A percentile compares a stretch with the other conserved stretches of the same genome.
Conservation (phyloP, 2,113 vertebrate genomes). For the Notothenia rossii region DNA sequence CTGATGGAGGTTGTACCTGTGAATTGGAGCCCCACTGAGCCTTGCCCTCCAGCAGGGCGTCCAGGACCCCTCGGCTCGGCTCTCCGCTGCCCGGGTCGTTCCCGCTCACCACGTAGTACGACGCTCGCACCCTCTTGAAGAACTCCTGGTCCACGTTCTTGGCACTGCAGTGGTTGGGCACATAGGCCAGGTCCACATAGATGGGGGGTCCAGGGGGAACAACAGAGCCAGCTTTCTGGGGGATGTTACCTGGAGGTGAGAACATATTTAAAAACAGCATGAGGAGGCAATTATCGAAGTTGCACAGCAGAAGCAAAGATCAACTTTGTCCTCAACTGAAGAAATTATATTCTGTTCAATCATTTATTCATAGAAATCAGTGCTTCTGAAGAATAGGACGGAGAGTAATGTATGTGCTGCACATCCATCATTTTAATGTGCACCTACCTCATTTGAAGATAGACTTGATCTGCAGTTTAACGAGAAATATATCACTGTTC, state of each 20-base stretch:
- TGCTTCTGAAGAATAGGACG: not conserved
- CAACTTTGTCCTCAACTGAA: not conserved
- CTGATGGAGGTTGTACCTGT: slow-evolving; percentile 84
- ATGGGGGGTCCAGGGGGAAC: slow-evolving; percentile 87
- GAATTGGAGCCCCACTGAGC: slow-evolving; percentile 97
- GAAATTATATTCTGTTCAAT: not conserved
- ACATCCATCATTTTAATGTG: not conserved
- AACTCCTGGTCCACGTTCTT: slow-evolving; percentile 98
- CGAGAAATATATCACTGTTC: not conserved
- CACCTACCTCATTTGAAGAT: not conserved
- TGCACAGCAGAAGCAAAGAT: not conserved
- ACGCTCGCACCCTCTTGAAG: slow-evolving; percentile 93
- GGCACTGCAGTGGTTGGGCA: slow-evolving; percentile 98
- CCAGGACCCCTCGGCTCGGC: slow-evolving; percentile 93
- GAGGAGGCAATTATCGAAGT: not conserved
- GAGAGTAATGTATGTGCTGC: not conserved
- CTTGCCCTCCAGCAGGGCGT: slow-evolving; percentile 95
- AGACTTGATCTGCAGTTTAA: not conserved
- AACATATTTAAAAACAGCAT: not conserved
- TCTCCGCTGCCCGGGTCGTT: slow-evolving; percentile 94
- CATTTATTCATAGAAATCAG: not conserved
- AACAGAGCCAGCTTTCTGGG: slow-evolving; percentile 75
- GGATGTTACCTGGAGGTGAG: slow-evolving; percentile 72
- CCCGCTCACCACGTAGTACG: slow-evolving; percentile 96
- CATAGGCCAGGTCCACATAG: slow-evolving; percentile 97